Evolutionary conservation across 37 sponge, comb jelly and placozoan species (phyloP), one percentile per base, ranked within the genome.

Genomic region (Eunapius fragilis): DNA sequence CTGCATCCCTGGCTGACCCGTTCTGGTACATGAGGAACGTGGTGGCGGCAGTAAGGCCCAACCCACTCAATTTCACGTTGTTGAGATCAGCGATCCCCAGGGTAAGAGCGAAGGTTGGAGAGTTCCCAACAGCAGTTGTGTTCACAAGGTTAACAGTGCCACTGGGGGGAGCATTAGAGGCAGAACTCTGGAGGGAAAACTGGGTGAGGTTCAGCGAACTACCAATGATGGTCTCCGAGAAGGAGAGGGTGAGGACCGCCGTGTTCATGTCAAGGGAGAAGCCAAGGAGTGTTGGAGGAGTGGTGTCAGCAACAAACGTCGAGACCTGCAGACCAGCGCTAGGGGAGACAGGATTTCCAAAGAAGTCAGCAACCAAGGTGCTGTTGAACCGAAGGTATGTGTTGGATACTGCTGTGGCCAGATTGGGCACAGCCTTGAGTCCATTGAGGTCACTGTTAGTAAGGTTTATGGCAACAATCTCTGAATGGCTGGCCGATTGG

Each of bases 191-290:
- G 37, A 92, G 67, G 2, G 84, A 10, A 75, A 92, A 92, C 30
- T 69, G 10, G 13, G 47, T 69, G 24, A 92, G 79, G 75, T 90
- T 80, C 32, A 96, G 71, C 25, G 92, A 83, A 50, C 35, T 50
- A 26, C 49, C 86, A 72, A 88, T 78, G 37, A 96, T 87, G 41
- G 90, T 84, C 88, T 97, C 97, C 58, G 91, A 90, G 74, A 97
- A 97, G 72, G 74, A 86, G 41, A 97, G 69, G 3, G 87, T 73
- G 31, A 97, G 71, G 28, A 81, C 78, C 31, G 95, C 97, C 25
- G 84, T 80, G 37, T 92, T 78, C 81, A 97, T 75, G 83, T 94
- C 89, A 6, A 97, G 70, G 36, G 86, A 91, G 76, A 90, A 97
- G 70, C 48, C 73, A 58, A 81, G 71, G 2, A 97, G 71, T 12